Evolutionary conservation across 2,797 vertebrate species (phyloP), one percentile per base, ranked within the genome.

Genomic region (Monodelphis domestica): DNA sequence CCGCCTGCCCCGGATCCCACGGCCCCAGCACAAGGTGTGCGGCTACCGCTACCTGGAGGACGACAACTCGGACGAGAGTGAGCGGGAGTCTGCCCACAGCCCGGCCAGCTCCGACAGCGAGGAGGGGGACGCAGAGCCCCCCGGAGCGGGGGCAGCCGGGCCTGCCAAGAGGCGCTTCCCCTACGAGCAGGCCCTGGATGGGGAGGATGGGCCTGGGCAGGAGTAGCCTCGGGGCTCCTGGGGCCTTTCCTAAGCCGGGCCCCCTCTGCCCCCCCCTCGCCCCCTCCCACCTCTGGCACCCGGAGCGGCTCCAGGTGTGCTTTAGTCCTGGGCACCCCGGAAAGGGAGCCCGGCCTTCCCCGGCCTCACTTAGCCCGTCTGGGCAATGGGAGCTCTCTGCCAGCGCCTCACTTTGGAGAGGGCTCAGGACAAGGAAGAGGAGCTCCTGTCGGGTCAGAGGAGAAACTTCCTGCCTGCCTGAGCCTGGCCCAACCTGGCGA

Each of bases 21-120:
- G 99, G 54, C 99, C 99, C 0, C 98, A 98, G 52, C 99, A 99
- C 98, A 99, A 99, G 97, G 98, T 99, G 93, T 98, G 87, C 0
- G 99, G 99, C 51, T 99, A 99, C 97, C 99, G 99, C 93, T 99
- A 99, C 98, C 96, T 99, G 95, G 99, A 99, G 95, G 99, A 99
- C 50, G 99, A 99, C 53, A 98, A 99, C 98, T 99, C 99, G 0
- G 99, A 99, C 1, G 99, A 99, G 5, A 97, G 54, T 0, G 98
- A 98, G 0, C 95, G 95, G 30, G 95, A 59, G 30, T 97, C 95
- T 2, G 54, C 38, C 0, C 0, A n/a, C 0, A 90, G 93, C 7
- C 96, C 94, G 1, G 94, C 97, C n/a, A 29, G 96, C 6, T 89
- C 38, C 5, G 51, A 94, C 12, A 96, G 96, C 88, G 96, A 93